Evolutionary conservation across 2,797 vertebrate genomes (phyloP).

Genomic region (Falco cherrug): DNA sequence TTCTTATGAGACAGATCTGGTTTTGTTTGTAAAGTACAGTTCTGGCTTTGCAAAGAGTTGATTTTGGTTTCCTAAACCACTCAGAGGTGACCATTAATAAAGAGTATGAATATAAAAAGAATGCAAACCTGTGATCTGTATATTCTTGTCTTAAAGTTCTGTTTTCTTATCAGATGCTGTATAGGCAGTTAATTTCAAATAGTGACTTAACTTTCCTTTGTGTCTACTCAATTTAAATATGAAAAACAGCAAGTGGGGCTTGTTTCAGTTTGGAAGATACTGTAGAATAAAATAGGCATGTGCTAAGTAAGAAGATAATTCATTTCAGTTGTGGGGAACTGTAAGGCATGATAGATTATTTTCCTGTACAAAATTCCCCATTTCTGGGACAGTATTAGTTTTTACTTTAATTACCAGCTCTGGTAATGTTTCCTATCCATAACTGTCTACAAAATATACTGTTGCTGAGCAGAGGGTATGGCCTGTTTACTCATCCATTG

Average conservation of each 20-base stretch:
- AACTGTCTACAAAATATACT: conserved; percentile 94
- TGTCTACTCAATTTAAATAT: background rate
- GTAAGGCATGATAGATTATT: conserved; percentile 91
- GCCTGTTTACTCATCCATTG: conserved; percentile 95
- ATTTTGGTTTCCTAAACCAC: background rate
- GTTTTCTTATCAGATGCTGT: background rate
- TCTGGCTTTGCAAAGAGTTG: background rate
- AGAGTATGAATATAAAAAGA: background rate
- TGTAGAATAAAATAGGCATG: conserved; percentile 60
- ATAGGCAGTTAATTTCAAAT: conserved; percentile 11
- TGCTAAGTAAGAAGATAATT: conserved; percentile 87
- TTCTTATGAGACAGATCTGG: background rate
- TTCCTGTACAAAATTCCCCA: conserved; percentile 88
- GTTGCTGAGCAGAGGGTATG: conserved; percentile 91
- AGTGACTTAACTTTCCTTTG: background rate
- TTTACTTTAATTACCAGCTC: conserved; percentile 97
- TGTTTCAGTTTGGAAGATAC: conserved; percentile 40
- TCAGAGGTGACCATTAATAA: background rate
- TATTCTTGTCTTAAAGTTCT: background rate
- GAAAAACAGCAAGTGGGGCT: conserved; percentile 44
- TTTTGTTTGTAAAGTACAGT: background rate
- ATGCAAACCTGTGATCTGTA: background rate
- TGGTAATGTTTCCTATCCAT: conserved; percentile 98
- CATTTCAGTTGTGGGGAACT: conserved; percentile 84
- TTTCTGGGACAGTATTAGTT: conserved; percentile 97